Percentiles rank a stretch among this genome's conserved stretches.
Conservation (phyloP, 2,888 invertebrate genomes). For the Eupithecia abbreviata region DNA sequence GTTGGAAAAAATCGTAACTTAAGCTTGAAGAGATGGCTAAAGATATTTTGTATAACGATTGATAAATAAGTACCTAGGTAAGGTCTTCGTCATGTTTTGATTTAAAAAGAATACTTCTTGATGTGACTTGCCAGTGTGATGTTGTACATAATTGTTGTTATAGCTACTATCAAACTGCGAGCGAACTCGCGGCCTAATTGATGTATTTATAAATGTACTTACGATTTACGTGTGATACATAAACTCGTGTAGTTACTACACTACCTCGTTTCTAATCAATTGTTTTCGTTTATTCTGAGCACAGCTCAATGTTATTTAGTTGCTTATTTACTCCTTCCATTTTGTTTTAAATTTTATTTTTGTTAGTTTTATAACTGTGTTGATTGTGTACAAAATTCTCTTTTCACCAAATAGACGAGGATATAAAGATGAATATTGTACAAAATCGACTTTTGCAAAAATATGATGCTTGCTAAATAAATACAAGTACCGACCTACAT, state of each 20-base stretch:
- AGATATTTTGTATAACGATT: conserved; percentile 82
- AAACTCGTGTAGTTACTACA: conserved; percentile 79
- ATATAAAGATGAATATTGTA: conserved; percentile 5
- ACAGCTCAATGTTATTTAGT: conserved; percentile 70
- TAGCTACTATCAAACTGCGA: conserved; percentile 53
- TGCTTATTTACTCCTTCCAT: conserved; percentile 71
- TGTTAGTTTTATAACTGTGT: conserved; percentile 64
- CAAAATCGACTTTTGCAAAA: conserved; percentile 48
- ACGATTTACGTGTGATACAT: conserved; percentile 72
- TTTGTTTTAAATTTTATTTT: conserved; percentile 60
- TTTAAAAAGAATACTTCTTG: conserved; percentile 72
- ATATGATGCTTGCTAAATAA: conserved; percentile 47
- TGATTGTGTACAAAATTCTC: not conserved
- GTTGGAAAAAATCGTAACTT: conserved; percentile 65
- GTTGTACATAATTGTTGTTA: conserved; percentile 72
- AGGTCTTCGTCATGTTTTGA: conserved; percentile 77
- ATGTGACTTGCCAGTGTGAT: conserved; percentile 83
- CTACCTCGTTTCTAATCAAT: conserved; percentile 75
- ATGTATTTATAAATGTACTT: conserved; percentile 56
- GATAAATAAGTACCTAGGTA: conserved; percentile 67
- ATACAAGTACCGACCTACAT: conserved; percentile 5
- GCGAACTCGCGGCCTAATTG: conserved; percentile 53
- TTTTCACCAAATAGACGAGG: not conserved
- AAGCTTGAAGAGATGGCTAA: conserved; percentile 74
- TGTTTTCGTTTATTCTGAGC: conserved; percentile 68